Evolutionary conservation across 2,888 invertebrate genomes (phyloP), one percentile per base, ranked within the genome.

Genomic region (Fragum whitleyi): DNA sequence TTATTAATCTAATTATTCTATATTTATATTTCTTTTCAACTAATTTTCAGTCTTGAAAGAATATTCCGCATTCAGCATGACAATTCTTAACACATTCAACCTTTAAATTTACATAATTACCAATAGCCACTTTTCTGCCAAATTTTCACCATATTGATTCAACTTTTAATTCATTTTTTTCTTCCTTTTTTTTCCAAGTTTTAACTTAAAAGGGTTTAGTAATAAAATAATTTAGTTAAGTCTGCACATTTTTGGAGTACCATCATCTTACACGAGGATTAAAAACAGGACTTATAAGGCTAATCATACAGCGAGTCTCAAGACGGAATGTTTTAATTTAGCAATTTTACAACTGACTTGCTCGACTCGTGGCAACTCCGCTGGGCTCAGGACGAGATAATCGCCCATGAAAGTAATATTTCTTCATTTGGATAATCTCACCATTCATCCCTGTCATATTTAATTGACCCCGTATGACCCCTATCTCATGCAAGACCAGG

Each of bases 361-460:
- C 21, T 14, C 67, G 32, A 67, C 74, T 74, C 53, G 74, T 65
- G 65, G 67, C 74, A 53, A 23, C 26, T n/a, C 23, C 36, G 16
- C 11, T n/a, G 21, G 65, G 7, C n/a, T 14, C 9, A 42, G 36
- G 47, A 42, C 9, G 23, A 42, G 59, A 78, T 78, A 78, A 76
- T 85, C 71, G 51, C 42, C 77, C 74, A 67, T 74, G 77, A 76
- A 53, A 65, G 79, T 72, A 74, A 81, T 81, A 70, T 77, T 77
- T 79, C 81, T 81, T 79, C 81, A 81, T 85, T 81, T 79, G 85
- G 81, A 75, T 81, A 65, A 79, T 77, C 77, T 77, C 62, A 42
- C 69, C 72, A 68, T 47, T 75, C 69, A 59, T 75, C 68, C 68
- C 29, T 59, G 55, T 72, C 72, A 76, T 68, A 83, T 73, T 77